Evolutionary conservation across 1,140 invertebrate species (phyloP), one percentile per base, ranked within the genome.

Genomic region (Bradynema listronoti): DNA sequence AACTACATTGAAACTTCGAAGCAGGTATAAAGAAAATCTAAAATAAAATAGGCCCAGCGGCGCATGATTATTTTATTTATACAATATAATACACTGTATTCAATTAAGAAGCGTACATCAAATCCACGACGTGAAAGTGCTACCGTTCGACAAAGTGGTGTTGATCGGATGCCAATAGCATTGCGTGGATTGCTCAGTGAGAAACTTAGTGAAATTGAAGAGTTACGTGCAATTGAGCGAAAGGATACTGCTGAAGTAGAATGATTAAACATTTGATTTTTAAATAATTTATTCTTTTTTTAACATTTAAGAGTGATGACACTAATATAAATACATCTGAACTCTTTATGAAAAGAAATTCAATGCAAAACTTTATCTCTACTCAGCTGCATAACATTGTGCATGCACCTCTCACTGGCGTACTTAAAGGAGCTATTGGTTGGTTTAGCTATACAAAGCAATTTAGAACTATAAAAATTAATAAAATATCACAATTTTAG

Each of bases 351-450:
- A 71, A 67, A 34, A 50, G 54, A 33, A 46, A 47, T 34, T 41
- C 61, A 4, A 67, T 73, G 24, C 19, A 63, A 2, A 22, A 25
- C 5, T 72, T 55, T 24, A 7, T 77, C 19, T 33, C 47, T 45
- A 58, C 66, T 39, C 85, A 94, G 82, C 86, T 88, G 6, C 85
- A 86, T 60, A 87, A 88, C 58, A 84, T 91, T 14, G 93, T 93
- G 68, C 91, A 96, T 76, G 85, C 87, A 47, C 89, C 91, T 0
- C 78, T 98, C 42, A 88, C 90, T 0, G 84, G 87, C 0, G 78
- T 97, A 43, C 84, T 91, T 0, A 98, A 98, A 83, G 88, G 90
- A 2, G 89, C 90, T 0, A 87, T 91, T 0, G 85, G n/a, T n/a
- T n/a, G n/a, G n/a, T n/a, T n/a, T n/a, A n/a, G n/a, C n/a, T n/a